Evolutionary conservation across 1,140 invertebrate species (phyloP).

Genomic region (Drosophila tristis): DNA sequence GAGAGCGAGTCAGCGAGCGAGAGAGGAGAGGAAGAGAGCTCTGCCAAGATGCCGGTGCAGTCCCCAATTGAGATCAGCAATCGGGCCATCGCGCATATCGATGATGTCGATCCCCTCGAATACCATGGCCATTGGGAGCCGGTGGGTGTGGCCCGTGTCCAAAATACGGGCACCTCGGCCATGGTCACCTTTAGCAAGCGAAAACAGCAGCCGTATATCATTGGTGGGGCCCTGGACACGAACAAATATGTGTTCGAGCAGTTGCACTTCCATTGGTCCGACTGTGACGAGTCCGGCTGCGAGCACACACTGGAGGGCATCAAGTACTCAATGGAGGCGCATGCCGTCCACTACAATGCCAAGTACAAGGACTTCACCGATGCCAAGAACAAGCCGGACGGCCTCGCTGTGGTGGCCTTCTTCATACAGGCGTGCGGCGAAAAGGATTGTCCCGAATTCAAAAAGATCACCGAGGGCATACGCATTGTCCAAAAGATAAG

Average conservation of each 20-base stretch:
- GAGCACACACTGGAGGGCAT: slow-evolving; percentile 91
- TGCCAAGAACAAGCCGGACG: slow-evolving; percentile 89
- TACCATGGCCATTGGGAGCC: slow-evolving; percentile 86
- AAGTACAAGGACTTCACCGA: slow-evolving; percentile 89
- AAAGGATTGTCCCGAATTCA: slow-evolving; percentile 83
- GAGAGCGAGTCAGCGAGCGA: slow-evolving; percentile 2
- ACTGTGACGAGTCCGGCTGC: slow-evolving; percentile 88
- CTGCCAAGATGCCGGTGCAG: slow-evolving; percentile 83
- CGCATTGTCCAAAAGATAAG: slow-evolving; percentile 80
- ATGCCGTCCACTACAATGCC: slow-evolving; percentile 91
- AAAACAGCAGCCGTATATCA: slow-evolving; percentile 80
- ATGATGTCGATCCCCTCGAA: slow-evolving; percentile 85
- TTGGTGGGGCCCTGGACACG: slow-evolving; percentile 87
- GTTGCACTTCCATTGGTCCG: slow-evolving; percentile 93
- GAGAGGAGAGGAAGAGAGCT: slow-evolving; percentile 7
- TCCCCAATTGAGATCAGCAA: slow-evolving; percentile 85
- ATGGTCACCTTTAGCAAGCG: slow-evolving; percentile 83
- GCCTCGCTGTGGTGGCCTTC: slow-evolving; percentile 90
- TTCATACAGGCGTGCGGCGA: slow-evolving; percentile 87
- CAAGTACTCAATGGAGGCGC: slow-evolving; percentile 89
- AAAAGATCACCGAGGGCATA: slow-evolving; percentile 83
- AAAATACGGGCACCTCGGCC: slow-evolving; percentile 83
- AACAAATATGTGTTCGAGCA: slow-evolving; percentile 89
- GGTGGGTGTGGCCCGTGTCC: slow-evolving; percentile 76
- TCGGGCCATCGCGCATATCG: slow-evolving; percentile 85